phyloP scores from a whole-genome alignment of 1,140 invertebrate species.

The Bilobella aurantiaca region DNA sequence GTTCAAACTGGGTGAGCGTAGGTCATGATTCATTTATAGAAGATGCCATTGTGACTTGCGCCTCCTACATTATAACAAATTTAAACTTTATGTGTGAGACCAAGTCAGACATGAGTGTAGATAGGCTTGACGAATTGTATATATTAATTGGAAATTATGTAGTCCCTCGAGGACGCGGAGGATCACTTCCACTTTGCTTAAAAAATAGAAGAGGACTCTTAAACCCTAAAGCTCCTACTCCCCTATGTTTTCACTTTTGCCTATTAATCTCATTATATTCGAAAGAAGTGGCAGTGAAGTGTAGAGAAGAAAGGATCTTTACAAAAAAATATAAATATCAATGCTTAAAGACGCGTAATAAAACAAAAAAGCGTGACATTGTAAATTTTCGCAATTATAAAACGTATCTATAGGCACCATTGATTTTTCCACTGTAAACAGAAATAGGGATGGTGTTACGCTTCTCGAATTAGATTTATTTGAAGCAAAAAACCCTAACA shows the following conservation, averaged over 20 bases:
- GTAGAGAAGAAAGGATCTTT: neutral
- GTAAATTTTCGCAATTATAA: neutral
- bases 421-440: neutral
- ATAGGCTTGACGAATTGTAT: neutral
- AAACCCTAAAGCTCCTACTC: neutral
- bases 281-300: neutral
- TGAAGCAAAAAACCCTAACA: neutral
- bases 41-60: neutral
- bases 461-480: neutral
- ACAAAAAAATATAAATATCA: neutral
- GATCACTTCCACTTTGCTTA: neutral
- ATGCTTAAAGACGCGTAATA: neutral
- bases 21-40: no score
- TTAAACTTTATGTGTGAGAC: neutral
- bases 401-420: neutral
- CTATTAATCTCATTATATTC: neutral
- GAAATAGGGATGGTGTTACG: neutral
- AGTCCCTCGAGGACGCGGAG: neutral
- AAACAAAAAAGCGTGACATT: neutral
- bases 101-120: no score
- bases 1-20: neutral
- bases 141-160: neutral
- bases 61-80: no score
- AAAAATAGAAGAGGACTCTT: neutral
- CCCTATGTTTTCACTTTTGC: neutral